phyloP scores from a whole-genome alignment of 2,797 vertebrate species.

The Xenops minutus region DNA sequence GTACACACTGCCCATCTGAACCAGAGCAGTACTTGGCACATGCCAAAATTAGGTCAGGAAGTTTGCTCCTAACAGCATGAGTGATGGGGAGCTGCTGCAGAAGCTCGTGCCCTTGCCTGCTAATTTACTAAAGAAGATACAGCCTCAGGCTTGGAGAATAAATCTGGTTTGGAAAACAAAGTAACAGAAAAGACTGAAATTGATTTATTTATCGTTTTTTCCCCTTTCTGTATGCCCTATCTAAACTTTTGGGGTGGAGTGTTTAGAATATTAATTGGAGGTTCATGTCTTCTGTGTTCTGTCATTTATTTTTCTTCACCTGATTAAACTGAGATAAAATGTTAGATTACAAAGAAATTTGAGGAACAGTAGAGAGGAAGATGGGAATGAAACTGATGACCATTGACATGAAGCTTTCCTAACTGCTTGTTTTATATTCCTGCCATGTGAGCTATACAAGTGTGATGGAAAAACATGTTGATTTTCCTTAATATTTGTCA shows the following conservation, averaged over 20 bases:
- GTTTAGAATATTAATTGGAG: not conserved
- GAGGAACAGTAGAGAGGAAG: not conserved
- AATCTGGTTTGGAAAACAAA: not conserved
- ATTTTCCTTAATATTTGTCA: not conserved
- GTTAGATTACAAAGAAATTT: not conserved
- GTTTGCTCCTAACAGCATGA: not conserved
- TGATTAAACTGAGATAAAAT: not conserved
- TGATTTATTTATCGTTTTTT: not conserved
- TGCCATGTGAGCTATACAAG: not conserved
- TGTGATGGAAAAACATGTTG: accelerated
- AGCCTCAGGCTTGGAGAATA: not conserved
- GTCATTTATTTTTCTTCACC: not conserved
- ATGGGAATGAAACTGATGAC: not conserved
- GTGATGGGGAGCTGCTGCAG: not conserved
- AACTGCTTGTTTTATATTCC: not conserved
- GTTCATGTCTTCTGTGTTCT: not conserved
- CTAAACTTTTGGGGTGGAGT: not conserved
- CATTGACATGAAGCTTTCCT: not conserved
- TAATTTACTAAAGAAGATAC: not conserved
- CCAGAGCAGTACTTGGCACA: not conserved
- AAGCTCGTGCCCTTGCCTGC: not conserved
- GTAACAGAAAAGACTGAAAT: not conserved
- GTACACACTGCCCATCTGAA: not conserved
- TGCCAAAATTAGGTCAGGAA: not conserved
- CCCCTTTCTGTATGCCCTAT: not conserved